Base-by-base conservation (phyloP, 1,140 invertebrate species). In the Hycleus phaleratus region DNA sequence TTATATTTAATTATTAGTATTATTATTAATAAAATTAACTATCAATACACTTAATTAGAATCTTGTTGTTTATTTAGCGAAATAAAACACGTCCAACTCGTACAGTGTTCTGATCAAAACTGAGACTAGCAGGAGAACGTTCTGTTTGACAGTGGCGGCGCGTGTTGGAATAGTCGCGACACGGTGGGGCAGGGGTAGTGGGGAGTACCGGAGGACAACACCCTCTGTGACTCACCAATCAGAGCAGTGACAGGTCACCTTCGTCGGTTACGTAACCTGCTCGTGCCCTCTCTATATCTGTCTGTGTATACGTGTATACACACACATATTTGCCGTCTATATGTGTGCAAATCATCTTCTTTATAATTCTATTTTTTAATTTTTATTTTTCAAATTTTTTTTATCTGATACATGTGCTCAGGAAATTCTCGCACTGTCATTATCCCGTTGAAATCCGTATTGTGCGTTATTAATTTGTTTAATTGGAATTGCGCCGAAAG, bases 191-290 rank as follows among this genome's bases (percentile, higher is more conserved):
- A 42, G 60, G 55, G 61, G 61, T 59, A 46, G 62, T 61, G 65
- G 53, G 61, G 59, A 52, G 56, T 53, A 53, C 48, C 59, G 62
- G 71, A 73, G 71, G 71, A 70, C 71, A 72, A 73, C 71, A 73
- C 71, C 71, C 71, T 73, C 71, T 62, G 62, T 73, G 71, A 73
- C 57, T 73, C 71, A 72, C 66, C 68, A 72, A 72, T 72, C 65
- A 67, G 69, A 70, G 62, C 62, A 65, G 61, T 69, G 69, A 71
- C 68, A 71, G 68, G 69, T 71, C 69, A 72, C 70, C 70, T 72
- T 72, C 65, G 57, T 59, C 26, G 53, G 60, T 72, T 72, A 71
- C 63, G 69, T 71, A 72, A 72, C 44, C 42, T 56, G 57, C 52
- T 58, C 57, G 52, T 58, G 60, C 49, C 49, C 50, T 51, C 51